Conservation (phyloP, 2,888 invertebrate genomes). For the Meta bourneti region DNA sequence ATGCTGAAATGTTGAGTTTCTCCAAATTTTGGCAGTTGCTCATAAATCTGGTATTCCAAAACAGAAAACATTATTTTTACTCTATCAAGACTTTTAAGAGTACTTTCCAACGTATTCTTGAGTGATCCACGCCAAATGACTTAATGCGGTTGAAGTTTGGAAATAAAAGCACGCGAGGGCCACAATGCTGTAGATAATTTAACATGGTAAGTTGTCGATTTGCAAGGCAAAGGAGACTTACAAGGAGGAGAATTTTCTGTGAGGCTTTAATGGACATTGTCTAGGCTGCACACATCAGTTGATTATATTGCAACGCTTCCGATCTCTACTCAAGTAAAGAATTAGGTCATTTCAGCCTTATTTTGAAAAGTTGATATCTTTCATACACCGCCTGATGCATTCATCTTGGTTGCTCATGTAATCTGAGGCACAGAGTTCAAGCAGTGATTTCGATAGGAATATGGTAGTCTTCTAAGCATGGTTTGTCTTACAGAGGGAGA, state of each 20-base stretch:
- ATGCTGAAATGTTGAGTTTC: constrained; percentile 42
- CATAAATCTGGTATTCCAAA: neutral
- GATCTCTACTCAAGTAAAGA: neutral
- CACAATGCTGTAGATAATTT: neutral
- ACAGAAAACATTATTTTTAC: constrained; percentile 34
- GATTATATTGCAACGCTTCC: neutral
- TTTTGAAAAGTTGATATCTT: neutral
- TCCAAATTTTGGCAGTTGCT: constrained; percentile 32
- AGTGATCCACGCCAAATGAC: too few relatives aligned
- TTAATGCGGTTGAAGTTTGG: too few relatives aligned
- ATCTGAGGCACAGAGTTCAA: neutral
- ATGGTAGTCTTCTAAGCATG: neutral
- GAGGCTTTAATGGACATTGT: neutral
- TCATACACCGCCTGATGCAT: constrained; percentile 5
- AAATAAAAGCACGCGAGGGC: too few relatives aligned
- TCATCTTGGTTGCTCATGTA: neutral
- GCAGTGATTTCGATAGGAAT: neutral
- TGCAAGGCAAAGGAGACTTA: neutral
- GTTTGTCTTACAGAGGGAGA: neutral
- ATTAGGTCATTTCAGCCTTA: constrained; percentile 20
- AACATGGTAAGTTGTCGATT: neutral
- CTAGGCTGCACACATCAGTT: constrained; percentile 7
- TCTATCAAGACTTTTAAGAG: neutral
- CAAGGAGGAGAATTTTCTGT: neutral
- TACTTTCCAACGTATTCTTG: too few relatives aligned